Conservation (phyloP, 1,140 invertebrate species). For the Tribolium madens region DNA sequence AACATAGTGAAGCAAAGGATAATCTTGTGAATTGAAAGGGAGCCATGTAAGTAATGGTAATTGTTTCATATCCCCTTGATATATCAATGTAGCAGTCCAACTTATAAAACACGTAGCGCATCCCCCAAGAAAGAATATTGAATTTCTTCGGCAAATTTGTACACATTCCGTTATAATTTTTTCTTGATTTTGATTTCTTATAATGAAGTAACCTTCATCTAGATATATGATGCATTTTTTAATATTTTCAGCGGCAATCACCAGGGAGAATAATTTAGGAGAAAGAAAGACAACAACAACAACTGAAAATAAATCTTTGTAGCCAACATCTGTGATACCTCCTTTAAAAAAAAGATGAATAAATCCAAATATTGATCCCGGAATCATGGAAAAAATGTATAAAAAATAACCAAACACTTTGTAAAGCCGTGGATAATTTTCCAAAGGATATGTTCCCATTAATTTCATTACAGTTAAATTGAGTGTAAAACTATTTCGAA, state of each 20-base stretch:
- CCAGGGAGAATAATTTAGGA: constrained; percentile 15
- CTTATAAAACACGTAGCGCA: no score
- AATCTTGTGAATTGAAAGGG: constrained; percentile 14
- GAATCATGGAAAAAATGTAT: constrained; percentile 25
- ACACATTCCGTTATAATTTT: constrained; percentile 3
- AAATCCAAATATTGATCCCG: background rate
- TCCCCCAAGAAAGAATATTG: background rate
- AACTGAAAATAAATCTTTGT: constrained; percentile 3
- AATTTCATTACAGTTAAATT: constrained; percentile 11
- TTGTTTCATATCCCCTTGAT: no score
- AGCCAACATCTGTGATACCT: background rate
- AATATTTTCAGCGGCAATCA: background rate
- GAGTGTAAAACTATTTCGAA: background rate
- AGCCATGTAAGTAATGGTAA: constrained; percentile 31
- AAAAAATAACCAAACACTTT: constrained; percentile 1
- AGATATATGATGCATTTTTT: background rate
- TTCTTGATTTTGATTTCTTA: background rate
- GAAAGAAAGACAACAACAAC: constrained; percentile 4
- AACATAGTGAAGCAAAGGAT: background rate
- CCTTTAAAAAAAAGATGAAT: constrained; percentile 2
- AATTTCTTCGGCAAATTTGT: constrained; percentile 3
- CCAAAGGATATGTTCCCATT: constrained; percentile 31
- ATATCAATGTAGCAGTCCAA: no score
- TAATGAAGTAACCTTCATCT: background rate
- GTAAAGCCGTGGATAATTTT: background rate